Evolutionary conservation across 2,797 vertebrate genomes (phyloP).

Genomic region (Anniella stebbinsi): DNA sequence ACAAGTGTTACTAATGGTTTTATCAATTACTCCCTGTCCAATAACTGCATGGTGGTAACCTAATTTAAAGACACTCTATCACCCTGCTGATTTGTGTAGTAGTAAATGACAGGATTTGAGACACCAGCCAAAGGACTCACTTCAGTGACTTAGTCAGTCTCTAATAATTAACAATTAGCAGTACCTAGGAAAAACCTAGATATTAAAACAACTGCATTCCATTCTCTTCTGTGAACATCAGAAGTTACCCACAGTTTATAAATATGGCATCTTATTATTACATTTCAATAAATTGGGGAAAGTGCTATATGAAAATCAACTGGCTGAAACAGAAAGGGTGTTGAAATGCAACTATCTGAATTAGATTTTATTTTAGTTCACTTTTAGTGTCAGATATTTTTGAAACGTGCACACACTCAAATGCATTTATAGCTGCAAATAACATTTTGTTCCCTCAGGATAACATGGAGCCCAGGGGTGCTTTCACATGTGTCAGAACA

Average conservation of each 20-base stretch:
- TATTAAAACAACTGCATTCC: slow-evolving; percentile 68
- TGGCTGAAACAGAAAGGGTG: slow-evolving; percentile 18
- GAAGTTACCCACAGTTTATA: slow-evolving; percentile 64
- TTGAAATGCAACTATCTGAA: slow-evolving; percentile 24
- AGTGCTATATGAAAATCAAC: not conserved
- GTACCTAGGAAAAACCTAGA: slow-evolving; percentile 78
- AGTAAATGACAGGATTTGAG: slow-evolving; percentile 90
- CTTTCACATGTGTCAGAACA: not conserved
- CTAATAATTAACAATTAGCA: slow-evolving; percentile 91
- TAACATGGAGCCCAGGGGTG: not conserved
- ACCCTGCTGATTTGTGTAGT: slow-evolving; percentile 92
- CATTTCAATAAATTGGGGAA: slow-evolving; percentile 41
- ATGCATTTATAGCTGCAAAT: not conserved
- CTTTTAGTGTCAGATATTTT: not conserved
- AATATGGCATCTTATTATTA: slow-evolving; percentile 63
- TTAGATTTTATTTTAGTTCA: not conserved
- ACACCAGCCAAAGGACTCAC: slow-evolving; percentile 87
- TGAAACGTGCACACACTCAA: not conserved
- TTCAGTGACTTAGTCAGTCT: slow-evolving; percentile 86
- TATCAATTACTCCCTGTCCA: slow-evolving; percentile 95
- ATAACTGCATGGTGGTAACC: slow-evolving; percentile 96
- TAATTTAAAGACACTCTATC: slow-evolving; percentile 96
- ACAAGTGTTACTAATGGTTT: slow-evolving; percentile 99
- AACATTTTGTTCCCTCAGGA: not conserved
- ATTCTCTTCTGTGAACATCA: slow-evolving; percentile 76